Conservation (phyloP, 2,113 vertebrate species). For the Melanocharis versteri region DNA sequence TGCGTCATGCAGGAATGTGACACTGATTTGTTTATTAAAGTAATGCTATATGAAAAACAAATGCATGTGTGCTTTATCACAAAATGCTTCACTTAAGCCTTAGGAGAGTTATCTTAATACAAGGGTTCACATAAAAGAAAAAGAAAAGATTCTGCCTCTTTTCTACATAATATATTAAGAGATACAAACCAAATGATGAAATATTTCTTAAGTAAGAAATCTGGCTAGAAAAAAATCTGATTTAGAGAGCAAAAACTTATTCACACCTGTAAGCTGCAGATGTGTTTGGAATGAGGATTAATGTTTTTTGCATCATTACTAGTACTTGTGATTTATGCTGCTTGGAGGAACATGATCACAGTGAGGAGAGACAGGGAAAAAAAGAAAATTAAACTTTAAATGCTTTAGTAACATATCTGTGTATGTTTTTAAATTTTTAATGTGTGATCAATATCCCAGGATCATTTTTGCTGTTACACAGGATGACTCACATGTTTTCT, state of each 20-base stretch:
- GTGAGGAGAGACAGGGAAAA: neutral
- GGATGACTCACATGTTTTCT: neutral
- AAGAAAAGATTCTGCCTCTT: neutral
- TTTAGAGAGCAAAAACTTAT: neutral
- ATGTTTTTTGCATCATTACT: neutral
- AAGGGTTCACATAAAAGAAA: slow-evolving; percentile 23
- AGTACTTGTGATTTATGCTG: neutral
- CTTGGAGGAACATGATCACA: neutral
- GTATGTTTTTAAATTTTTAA: neutral
- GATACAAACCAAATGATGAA: neutral
- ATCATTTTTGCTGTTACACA: neutral
- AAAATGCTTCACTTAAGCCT: neutral
- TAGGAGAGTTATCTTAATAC: slow-evolving; percentile 13
- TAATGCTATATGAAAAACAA: slow-evolving; percentile 62
- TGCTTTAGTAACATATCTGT: neutral
- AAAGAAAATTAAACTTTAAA: neutral
- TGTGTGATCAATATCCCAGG: neutral
- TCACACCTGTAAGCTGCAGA: slow-evolving; percentile 16
- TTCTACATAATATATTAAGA: neutral
- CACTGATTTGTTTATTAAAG: slow-evolving; percentile 69
- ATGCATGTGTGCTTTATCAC: slow-evolving; percentile 4
- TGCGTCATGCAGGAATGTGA: slow-evolving; percentile 71
- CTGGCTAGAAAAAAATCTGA: neutral
- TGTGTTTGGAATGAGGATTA: slow-evolving; percentile 6
- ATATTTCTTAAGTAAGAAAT: neutral